Percentiles rank a stretch among this genome's conserved stretches.
Conservation (phyloP, 1,140 invertebrate genomes). For the Prorops nasuta region DNA sequence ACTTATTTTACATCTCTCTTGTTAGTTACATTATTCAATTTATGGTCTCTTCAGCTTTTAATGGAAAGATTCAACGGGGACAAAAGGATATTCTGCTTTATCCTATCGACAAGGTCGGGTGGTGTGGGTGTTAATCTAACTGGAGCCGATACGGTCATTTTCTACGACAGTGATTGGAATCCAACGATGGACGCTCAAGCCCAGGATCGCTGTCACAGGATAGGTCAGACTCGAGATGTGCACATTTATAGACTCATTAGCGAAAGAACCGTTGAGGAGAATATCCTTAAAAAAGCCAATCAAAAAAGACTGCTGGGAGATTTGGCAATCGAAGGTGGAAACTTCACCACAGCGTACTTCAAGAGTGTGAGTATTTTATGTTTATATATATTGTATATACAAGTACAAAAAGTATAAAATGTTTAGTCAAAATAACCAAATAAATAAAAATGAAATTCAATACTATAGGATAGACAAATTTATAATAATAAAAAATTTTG, state of each 20-base stretch:
- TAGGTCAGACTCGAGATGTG: conserved; percentile 98
- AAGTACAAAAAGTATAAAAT: conserved; percentile 8
- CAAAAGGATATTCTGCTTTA: conserved; percentile 94
- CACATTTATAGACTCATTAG: conserved; percentile 97
- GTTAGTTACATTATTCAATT: background rate
- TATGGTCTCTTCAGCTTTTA: conserved; percentile 62
- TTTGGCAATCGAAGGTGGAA: conserved; percentile 97
- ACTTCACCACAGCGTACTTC: conserved; percentile 97
- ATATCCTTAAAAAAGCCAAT: conserved; percentile 98
- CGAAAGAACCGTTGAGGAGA: conserved; percentile 97
- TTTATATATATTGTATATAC: too few species aligned
- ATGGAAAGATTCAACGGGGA: conserved; percentile 99
- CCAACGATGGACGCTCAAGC: conserved; percentile 99
- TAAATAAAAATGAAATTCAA: too few species aligned
- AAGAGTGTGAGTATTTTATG: conserved; percentile 73
- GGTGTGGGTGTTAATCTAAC: conserved; percentile 98
- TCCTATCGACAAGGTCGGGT: conserved; percentile 95
- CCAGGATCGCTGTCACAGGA: conserved; percentile 97
- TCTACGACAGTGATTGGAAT: conserved; percentile 99
- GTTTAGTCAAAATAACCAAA: background rate
- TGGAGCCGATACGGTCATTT: conserved; percentile 98
- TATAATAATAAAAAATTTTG: conserved; percentile 3
- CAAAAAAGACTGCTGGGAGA: conserved; percentile 95
- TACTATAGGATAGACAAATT: background rate
- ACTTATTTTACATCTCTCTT: conserved; percentile 11